Base-by-base conservation (phyloP, 1,140 invertebrate species). In the Batillaria attramentaria region DNA sequence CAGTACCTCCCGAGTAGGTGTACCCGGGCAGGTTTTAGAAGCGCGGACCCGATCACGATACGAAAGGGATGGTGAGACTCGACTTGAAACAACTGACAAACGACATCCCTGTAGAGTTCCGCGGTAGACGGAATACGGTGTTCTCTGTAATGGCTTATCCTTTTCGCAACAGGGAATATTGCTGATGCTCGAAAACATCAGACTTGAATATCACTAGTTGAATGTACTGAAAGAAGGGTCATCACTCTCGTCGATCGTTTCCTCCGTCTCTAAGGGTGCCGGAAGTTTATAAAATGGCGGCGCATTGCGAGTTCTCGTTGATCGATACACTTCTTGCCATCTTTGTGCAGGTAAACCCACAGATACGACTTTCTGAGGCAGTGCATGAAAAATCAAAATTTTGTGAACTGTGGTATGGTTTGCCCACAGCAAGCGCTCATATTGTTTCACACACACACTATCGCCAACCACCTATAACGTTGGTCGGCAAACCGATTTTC, bases 251-350 rank as follows among this genome's bases (percentile, higher is more conserved):
- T 41, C 41, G n/a, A 41, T 66, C 24, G 16, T 5, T 41, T 42
- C 33, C 16, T 39, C 50, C 68, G 68, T 70, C 50, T 70, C 68
- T 70, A 70, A 70, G 68, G 68, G 28, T 13, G 41, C 20, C 68
- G 68, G 68, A 70, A 70, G 68, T 70, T 70, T 70, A 70, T 31
- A 70, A 70, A 20, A 70, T 70, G 68, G 68, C 68, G 68, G 41
- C 41, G n/a, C n/a, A n/a, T n/a, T n/a, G n/a, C n/a, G n/a, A n/a
- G n/a, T n/a, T n/a, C n/a, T n/a, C n/a, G n/a, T n/a, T n/a, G n/a
- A n/a, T n/a, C n/a, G n/a, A n/a, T n/a, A n/a, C n/a, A n/a, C n/a
- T n/a, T n/a, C n/a, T n/a, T n/a, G n/a, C n/a, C n/a, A n/a, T n/a
- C n/a, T n/a, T n/a, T n/a, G n/a, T n/a, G n/a, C n/a, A n/a, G n/a